Evolutionary conservation across 2,888 invertebrate species (phyloP).

Genomic region (Drosophila macrospina): DNA sequence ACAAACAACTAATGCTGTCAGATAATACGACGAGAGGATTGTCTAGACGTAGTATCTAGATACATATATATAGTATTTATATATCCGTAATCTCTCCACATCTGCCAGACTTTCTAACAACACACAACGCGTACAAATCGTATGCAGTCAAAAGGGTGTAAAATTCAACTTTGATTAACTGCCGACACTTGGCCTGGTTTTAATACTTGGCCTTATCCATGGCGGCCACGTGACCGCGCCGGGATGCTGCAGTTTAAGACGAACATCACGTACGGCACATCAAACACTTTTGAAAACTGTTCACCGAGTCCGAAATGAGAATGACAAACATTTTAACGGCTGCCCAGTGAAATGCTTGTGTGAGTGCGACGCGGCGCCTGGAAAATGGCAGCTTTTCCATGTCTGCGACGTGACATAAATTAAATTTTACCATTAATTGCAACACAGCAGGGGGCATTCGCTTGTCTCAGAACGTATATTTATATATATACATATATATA

Average conservation of each 20-base stretch:
- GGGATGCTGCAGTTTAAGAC: slow-evolving; percentile 63
- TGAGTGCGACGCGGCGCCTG: slow-evolving; percentile 32
- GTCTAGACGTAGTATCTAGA: too few species aligned
- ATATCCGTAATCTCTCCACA: neutral
- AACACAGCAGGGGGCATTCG: slow-evolving; percentile 13
- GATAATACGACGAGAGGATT: neutral
- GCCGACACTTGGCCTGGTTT: slow-evolving; percentile 17
- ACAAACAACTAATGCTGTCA: too few species aligned
- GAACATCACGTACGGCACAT: slow-evolving; percentile 67
- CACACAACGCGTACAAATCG: too few species aligned
- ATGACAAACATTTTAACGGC: slow-evolving; percentile 54
- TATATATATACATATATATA: neutral
- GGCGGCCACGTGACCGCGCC: slow-evolving; percentile 56
- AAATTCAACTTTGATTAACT: slow-evolving; percentile 49
- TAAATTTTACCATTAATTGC: slow-evolving; percentile 67
- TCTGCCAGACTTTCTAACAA: neutral
- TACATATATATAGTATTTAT: too few species aligned
- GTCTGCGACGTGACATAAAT: slow-evolving; percentile 73
- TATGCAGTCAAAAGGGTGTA: slow-evolving; percentile 11
- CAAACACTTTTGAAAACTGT: slow-evolving; percentile 67
- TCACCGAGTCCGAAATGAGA: slow-evolving; percentile 43
- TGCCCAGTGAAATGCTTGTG: slow-evolving; percentile 15
- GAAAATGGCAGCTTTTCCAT: slow-evolving; percentile 39
- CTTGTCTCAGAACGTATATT: neutral
- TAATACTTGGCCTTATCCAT: slow-evolving; percentile 1